Percentiles rank a stretch among this genome's conserved stretches.
Conservation (phyloP, 2,113 vertebrate genomes). For the Peromyscus leucopus region DNA sequence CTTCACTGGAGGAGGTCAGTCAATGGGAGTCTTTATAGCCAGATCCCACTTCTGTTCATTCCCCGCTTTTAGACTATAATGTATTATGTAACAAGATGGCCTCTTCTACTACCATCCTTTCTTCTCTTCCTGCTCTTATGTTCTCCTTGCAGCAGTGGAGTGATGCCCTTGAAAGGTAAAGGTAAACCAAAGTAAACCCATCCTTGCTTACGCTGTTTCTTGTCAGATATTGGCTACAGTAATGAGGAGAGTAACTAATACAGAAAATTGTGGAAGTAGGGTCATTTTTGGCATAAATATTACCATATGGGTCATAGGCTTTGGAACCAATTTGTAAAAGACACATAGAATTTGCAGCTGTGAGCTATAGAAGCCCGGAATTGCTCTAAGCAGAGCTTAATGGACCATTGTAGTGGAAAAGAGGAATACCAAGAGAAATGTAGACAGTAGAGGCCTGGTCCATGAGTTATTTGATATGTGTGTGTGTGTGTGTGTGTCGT, state of each 20-base stretch:
- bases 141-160: neutral
- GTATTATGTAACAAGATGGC: neutral
- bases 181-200: neutral
- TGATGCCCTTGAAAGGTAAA: neutral
- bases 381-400: neutral
- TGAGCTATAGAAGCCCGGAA: neutral
- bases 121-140: neutral
- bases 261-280: neutral
- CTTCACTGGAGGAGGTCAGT: neutral
- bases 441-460: neutral
- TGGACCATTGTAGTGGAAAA: neutral
- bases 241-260: neutral
- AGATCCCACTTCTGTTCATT: neutral
- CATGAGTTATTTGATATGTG: neutral
- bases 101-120: neutral
- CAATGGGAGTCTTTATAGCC: neutral
- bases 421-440: neutral
- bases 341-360: neutral
- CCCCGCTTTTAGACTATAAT: neutral
- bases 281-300: neutral
- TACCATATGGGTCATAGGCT: neutral
- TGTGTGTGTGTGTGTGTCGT: too few relatives aligned
- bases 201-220: neutral
- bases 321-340: neutral
- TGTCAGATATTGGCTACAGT: neutral